A percentile compares a stretch with the other conserved stretches of the same genome.
Evolutionary conservation across 2,797 vertebrate species (phyloP).

Genomic region (Acanthornis magna): DNA sequence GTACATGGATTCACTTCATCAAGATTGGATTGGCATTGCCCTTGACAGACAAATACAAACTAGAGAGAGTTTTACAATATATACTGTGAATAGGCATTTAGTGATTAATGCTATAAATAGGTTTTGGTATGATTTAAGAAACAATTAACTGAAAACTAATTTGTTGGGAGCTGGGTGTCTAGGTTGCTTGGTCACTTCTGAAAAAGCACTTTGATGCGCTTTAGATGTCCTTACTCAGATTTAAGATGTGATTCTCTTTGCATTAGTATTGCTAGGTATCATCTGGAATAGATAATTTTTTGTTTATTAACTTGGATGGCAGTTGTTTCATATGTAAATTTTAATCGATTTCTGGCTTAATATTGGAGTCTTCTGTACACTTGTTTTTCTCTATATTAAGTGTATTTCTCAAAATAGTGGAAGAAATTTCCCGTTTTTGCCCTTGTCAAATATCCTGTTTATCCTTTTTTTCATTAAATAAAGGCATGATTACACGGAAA

Average conservation of each 20-base stretch:
- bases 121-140: background rate
- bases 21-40: background rate
- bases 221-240: background rate
- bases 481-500: background rate
- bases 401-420: background rate
- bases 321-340: background rate
- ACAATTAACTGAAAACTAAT: background rate
- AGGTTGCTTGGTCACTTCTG: background rate
- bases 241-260: background rate
- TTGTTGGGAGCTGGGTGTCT: background rate
- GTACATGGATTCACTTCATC: background rate
- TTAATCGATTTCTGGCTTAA: background rate
- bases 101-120: background rate
- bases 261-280: background rate
- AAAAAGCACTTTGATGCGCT: background rate
- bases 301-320: background rate
- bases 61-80: background rate
- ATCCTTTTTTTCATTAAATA: background rate
- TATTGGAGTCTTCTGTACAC: background rate
- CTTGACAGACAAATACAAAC: background rate
- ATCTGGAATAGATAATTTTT: background rate
- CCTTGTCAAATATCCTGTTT: background rate
- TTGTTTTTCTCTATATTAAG: background rate
- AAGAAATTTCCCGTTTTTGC: background rate
- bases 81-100: background rate